Percentiles rank a stretch among this genome's conserved stretches.
phyloP scores from a whole-genome alignment of 1,140 invertebrate species.

The Armadillidium nasatum region DNA sequence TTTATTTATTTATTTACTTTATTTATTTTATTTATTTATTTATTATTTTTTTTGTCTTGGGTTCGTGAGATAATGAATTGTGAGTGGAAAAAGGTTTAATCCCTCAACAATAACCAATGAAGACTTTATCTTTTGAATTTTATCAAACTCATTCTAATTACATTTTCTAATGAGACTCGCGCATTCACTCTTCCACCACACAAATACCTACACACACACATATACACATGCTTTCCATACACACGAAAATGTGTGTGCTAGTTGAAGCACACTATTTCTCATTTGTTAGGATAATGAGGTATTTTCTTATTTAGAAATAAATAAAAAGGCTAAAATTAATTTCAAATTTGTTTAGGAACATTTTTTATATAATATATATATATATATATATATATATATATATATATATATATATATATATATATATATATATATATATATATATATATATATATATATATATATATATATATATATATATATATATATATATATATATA shows the following conservation, averaged over 20 bases:
- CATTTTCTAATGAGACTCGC: neutral
- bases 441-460: constrained; percentile 1
- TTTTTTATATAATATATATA: neutral
- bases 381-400: constrained; percentile 3
- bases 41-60: neutral
- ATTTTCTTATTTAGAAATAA: too few species aligned
- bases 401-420: constrained; percentile 9
- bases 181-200: neutral
- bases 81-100: neutral
- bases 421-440: neutral
- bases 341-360: too few species aligned
- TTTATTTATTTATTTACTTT: too few species aligned
- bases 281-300: too few species aligned
- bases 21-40: neutral
- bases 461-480: constrained; percentile 1
- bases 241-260: too few species aligned
- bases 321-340: too few species aligned
- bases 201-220: neutral
- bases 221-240: too few species aligned
- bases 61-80: neutral
- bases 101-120: constrained; percentile 3
- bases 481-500: constrained; percentile 1
- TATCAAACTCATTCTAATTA: constrained; percentile 4
- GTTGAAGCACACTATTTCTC: too few species aligned
- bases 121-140: constrained; percentile 9